These are phyloP conservation scores for Eustalomyia histrio DNA, from an alignment of 2,888 invertebrate genomes.

Conservation along the genomic window DNA sequence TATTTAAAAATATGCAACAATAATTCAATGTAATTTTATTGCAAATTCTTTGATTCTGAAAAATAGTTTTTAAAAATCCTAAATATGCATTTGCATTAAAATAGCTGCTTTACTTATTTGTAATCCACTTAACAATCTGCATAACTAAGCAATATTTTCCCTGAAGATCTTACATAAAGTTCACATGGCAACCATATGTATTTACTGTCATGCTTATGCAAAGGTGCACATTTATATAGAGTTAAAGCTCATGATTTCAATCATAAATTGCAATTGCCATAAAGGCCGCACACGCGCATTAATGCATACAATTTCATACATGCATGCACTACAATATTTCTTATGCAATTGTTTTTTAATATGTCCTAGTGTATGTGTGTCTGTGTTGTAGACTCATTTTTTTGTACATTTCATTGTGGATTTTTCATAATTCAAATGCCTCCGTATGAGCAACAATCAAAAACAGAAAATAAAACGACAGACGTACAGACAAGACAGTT, in stretches of 20 bases:
- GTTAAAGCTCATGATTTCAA: conserved; percentile 66
- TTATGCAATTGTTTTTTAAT: conserved; percentile 33
- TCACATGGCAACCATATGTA: conserved; percentile 30
- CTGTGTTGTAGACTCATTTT: conserved; percentile 15
- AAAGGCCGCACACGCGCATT: conserved; percentile 61
- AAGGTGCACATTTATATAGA: conserved; percentile 41
- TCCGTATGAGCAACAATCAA: conserved; percentile 55
- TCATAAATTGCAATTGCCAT: conserved; percentile 66
- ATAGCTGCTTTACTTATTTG: too few species aligned
- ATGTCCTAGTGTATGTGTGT: conserved; percentile 8
- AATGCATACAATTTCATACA: conserved; percentile 28
- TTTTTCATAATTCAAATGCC: conserved; percentile 59
- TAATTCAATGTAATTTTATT: too few species aligned
- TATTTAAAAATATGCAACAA: too few species aligned
- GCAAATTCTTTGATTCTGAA: too few species aligned
- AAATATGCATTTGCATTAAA: too few species aligned
- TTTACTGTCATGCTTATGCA: conserved; percentile 50
- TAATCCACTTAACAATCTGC: too few species aligned
- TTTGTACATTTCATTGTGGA: conserved; percentile 50
- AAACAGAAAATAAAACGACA: background rate
- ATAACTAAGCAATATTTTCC: too few species aligned
- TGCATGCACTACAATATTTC: conserved; percentile 5
- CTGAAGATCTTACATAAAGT: too few species aligned
- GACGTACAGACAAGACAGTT: background rate
- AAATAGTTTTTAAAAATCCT: too few species aligned